These are phyloP conservation scores for Botrylloides violaceus DNA, from an alignment of 23 tunicate genomes.

Conservation along the genomic window DNA sequence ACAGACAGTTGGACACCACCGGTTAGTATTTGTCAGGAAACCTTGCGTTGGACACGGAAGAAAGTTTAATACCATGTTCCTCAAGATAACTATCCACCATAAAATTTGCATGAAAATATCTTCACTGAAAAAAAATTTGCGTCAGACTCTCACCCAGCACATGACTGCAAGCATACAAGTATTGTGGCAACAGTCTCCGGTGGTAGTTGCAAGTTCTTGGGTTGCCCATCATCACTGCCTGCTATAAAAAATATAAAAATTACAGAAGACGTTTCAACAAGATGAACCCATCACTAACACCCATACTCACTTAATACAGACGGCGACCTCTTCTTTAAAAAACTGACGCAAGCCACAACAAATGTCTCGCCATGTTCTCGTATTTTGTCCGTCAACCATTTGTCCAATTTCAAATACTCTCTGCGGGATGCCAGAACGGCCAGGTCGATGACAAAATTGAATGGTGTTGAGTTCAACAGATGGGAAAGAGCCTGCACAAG, in stretches of 20 bases:
- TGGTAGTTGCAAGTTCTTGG: conserved; percentile 26
- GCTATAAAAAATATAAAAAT: background rate
- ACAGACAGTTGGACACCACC: no score
- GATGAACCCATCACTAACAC: no score
- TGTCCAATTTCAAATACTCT: conserved; percentile 87
- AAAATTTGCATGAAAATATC: no score
- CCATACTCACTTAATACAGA: conserved; percentile 32
- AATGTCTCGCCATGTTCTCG: conserved; percentile 73
- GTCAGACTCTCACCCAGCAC: conserved; percentile 18
- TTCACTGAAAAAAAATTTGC: no score
- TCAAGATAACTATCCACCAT: no score
- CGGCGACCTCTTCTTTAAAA: conserved; percentile 56
- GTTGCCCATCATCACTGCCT: conserved; percentile 22
- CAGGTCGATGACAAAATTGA: conserved; percentile 78
- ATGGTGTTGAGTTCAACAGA: conserved; percentile 57
- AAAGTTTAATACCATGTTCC: no score
- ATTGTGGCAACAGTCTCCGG: conserved; percentile 65
- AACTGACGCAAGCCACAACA: conserved; percentile 61
- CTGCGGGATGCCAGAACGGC: conserved; percentile 77
- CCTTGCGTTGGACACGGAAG: no score
- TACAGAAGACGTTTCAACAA: no score
- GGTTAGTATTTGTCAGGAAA: no score
- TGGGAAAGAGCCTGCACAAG: conserved; percentile 45
- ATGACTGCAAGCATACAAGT: conserved; percentile 47
- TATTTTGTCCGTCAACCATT: conserved; percentile 83